Conservation (phyloP, 2,888 invertebrate species). For the Drosophila eohydei region DNA sequence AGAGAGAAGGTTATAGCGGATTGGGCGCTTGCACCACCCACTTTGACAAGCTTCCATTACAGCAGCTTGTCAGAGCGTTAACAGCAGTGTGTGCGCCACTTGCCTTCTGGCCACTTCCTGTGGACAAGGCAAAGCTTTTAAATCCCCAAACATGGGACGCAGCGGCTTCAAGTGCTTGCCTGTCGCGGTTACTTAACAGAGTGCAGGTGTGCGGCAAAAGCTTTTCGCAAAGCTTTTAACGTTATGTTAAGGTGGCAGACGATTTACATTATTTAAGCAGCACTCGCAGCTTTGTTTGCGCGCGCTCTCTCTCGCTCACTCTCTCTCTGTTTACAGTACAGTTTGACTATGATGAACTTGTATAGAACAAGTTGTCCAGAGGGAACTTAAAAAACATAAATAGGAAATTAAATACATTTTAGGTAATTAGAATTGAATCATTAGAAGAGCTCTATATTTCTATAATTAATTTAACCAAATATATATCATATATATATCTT, state of each 20-base stretch:
- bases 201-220: slow-evolving; percentile 45
- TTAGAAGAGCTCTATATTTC: background rate
- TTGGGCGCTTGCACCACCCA: slow-evolving; percentile 1
- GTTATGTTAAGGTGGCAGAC: slow-evolving; percentile 61
- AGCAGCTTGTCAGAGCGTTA: slow-evolving; percentile 58
- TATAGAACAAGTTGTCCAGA: background rate
- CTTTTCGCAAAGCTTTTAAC: slow-evolving; percentile 70
- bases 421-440: background rate
- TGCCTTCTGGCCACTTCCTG: slow-evolving; percentile 62
- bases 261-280: slow-evolving; percentile 76
- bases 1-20: background rate
- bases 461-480: background rate
- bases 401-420: background rate
- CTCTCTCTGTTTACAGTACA: slow-evolving; percentile 49
- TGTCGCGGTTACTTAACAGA: slow-evolving; percentile 58
- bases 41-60: slow-evolving; percentile 43
- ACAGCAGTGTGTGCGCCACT: slow-evolving; percentile 45
- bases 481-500: background rate
- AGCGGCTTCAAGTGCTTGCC: slow-evolving; percentile 35
- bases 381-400: background rate
- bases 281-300: slow-evolving; percentile 59
- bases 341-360: slow-evolving; percentile 17
- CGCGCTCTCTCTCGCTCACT: slow-evolving; percentile 9
- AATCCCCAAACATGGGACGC: slow-evolving; percentile 44
- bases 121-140: slow-evolving; percentile 74